Evolutionary conservation across 2,797 vertebrate genomes (phyloP).

Genomic region (Sebastes hubbsi): DNA sequence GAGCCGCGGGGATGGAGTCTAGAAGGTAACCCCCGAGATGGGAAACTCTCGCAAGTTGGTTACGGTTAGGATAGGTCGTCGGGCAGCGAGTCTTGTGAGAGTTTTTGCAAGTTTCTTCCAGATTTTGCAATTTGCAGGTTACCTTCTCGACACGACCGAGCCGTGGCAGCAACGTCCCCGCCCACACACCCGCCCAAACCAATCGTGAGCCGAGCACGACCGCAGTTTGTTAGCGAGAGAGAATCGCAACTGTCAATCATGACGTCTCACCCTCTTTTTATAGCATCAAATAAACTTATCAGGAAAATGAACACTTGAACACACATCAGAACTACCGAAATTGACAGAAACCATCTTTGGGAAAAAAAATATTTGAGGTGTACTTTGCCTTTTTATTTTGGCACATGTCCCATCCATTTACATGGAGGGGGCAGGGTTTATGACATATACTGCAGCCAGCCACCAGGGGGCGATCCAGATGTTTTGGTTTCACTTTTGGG

Average conservation of each 20-base stretch:
- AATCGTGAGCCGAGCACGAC: neutral
- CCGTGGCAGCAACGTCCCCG: too few species aligned
- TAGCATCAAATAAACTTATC: neutral
- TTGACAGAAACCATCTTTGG: neutral
- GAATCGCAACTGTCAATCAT: neutral
- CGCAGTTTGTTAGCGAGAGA: neutral
- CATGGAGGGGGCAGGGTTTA: neutral
- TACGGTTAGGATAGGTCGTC: too few species aligned
- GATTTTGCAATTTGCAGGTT: too few species aligned
- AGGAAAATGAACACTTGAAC: neutral
- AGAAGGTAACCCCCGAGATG: too few species aligned
- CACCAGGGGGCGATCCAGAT: neutral
- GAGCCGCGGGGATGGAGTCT: neutral
- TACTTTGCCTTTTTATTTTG: neutral
- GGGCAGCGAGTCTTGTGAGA: too few species aligned
- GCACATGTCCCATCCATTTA: neutral
- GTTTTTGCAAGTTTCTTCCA: too few species aligned
- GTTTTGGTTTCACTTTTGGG: neutral
- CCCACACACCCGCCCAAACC: neutral
- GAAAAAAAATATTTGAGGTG: neutral
- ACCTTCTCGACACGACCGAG: accelerated
- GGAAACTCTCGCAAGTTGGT: too few species aligned
- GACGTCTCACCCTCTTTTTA: neutral
- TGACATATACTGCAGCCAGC: neutral
- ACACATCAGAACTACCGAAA: neutral